phyloP scores from a whole-genome alignment of 2,113 vertebrate species.

The Muntiacus reevesi region DNA sequence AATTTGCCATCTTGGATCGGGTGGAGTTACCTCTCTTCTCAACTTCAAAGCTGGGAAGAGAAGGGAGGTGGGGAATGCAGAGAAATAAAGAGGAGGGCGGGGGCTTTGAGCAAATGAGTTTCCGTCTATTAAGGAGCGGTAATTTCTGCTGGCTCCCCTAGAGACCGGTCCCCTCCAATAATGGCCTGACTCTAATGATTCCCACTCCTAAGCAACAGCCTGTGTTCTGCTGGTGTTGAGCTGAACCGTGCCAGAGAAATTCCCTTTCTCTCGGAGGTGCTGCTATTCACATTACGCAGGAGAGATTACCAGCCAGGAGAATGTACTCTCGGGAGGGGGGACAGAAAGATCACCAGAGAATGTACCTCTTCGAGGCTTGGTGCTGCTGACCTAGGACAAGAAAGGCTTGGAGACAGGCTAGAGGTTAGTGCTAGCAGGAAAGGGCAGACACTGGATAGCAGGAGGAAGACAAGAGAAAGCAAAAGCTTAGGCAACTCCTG shows the following conservation, averaged over 20 bases:
- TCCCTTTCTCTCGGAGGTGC: constrained; percentile 50
- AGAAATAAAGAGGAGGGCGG: constrained; percentile 56
- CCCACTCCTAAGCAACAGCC: constrained; percentile 64
- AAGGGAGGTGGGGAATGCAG: constrained; percentile 24
- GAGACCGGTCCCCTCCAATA: constrained; percentile 62
- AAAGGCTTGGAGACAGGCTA: not conserved
- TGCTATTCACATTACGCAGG: constrained; percentile 40
- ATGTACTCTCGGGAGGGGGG: not conserved
- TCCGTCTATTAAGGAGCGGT: constrained; percentile 56
- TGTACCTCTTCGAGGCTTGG: not conserved
- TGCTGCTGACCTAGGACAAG: not conserved
- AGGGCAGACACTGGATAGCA: not conserved
- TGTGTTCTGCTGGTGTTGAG: constrained; percentile 59
- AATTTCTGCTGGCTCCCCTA: constrained; percentile 62
- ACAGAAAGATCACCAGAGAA: not conserved
- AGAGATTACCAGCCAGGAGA: constrained; percentile 45
- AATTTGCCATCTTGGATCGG: constrained; percentile 47
- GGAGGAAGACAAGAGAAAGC: not conserved
- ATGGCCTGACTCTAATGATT: constrained; percentile 61
- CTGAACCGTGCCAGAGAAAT: constrained; percentile 62
- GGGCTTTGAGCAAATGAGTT: constrained; percentile 67
- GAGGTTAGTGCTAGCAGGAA: not conserved
- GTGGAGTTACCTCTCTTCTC: constrained; percentile 42
- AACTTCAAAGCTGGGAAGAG: constrained; percentile 54
- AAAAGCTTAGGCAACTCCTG: not conserved